Conservation (phyloP, 2,113 vertebrate genomes). For the Todiramphus chloris region DNA sequence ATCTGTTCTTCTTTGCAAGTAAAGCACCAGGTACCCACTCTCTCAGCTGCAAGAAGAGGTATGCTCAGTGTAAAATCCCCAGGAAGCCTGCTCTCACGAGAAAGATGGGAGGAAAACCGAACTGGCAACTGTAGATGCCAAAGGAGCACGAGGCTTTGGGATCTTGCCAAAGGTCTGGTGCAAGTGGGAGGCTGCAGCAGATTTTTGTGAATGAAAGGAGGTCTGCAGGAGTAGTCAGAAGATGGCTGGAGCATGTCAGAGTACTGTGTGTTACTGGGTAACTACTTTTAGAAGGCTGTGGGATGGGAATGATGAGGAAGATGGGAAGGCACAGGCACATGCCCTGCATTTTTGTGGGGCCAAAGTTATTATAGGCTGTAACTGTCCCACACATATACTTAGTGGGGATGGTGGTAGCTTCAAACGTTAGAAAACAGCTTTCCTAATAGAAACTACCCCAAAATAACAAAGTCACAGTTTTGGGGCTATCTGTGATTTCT, state of each 20-base stretch:
- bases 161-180: background rate
- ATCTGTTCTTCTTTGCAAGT: background rate
- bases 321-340: background rate
- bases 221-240: background rate
- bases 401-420: background rate
- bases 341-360: background rate
- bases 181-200: background rate
- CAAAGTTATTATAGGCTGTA: background rate
- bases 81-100: background rate
- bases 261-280: background rate
- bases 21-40: background rate
- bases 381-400: background rate
- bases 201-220: constrained; percentile 16
- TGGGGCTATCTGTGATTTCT: background rate
- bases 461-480: background rate
- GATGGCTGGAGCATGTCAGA: background rate
- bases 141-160: background rate
- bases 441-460: background rate
- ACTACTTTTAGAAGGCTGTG: background rate
- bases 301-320: background rate
- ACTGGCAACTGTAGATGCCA: background rate
- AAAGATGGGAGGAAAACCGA: background rate
- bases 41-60: background rate
- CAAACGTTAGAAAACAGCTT: background rate
- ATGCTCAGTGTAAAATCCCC: background rate